These are phyloP conservation scores for Anomalospiza imberbis DNA, from an alignment of 2,797 vertebrate genomes.

Conservation along the genomic window DNA sequence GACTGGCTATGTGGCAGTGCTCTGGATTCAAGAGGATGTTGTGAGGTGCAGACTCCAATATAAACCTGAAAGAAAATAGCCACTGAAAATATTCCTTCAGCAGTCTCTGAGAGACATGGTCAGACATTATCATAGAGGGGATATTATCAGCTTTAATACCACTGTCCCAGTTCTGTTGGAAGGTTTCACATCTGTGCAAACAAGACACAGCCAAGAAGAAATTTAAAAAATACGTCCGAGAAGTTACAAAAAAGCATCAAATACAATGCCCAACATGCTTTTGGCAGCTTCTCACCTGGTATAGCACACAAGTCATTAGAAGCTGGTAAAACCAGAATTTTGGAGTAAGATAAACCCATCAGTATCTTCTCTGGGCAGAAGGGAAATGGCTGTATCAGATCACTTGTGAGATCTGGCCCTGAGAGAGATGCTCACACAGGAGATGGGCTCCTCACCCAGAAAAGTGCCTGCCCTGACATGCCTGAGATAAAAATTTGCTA, in stretches of 20 bases:
- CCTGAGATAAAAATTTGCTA: neutral
- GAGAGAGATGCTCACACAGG: neutral
- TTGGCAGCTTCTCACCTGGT: neutral
- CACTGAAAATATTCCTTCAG: neutral
- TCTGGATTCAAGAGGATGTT: neutral
- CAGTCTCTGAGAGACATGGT: neutral
- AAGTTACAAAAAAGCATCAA: neutral
- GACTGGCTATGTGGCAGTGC: neutral
- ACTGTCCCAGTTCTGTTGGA: neutral
- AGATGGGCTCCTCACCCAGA: neutral
- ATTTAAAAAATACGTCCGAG: neutral
- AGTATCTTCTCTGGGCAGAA: neutral
- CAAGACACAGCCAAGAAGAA: neutral
- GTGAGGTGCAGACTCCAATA: neutral
- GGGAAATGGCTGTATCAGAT: neutral
- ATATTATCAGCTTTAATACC: neutral
- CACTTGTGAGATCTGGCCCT: neutral
- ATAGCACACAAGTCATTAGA: neutral
- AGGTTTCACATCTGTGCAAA: neutral
- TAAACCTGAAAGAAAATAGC: neutral
- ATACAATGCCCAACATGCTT: neutral
- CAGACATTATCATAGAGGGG: neutral
- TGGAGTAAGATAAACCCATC: neutral
- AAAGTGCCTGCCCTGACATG: neutral
- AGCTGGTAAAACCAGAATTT: neutral